Base-by-base conservation (phyloP, 2,797 vertebrate species). In the Heterohyrax brucei region DNA sequence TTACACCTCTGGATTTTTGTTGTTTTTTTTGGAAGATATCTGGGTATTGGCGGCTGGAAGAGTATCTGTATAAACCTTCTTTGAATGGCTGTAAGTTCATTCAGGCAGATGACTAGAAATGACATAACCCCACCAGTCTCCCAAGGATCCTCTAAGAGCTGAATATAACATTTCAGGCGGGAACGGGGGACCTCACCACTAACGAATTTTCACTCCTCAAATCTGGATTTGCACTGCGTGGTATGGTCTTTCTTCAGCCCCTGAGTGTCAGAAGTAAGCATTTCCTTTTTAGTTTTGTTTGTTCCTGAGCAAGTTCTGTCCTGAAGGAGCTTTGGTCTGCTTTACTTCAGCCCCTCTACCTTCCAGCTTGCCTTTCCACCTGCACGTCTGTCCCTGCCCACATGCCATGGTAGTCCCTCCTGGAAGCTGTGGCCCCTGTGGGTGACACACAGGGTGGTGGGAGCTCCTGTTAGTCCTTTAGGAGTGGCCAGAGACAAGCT, bases 91-190 rank as follows among this genome's bases (percentile, higher is more conserved):
- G n/a, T 86, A 19, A n/a, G 28, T 78, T 89, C 89, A 90, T 70
- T 93, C 94, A 95, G 87, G 78, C 85, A 87, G 62, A 79, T 93
- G 94, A 94, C 73, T 89, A 2, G 73, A 59, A 68, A 82, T 87
- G 89, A 81, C 77, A 21, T 4, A 30, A 50, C 77, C 70, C 72
- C 5, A 21, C 26, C 28, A 3, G 10, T 81, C 89, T 87, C 28
- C 30, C 84, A 24, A 62, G 66, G 76, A 50, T 61, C n/a, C 30
- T 66, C 79, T 30, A 78, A 61, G 46, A 75, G 39, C n/a, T 77
- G 22, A 76, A 39, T 8, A 0, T 87, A 66, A 48, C 26, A 39
- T 95, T 86, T 91, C 83, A 79, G 87, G 50, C 48, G 16, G 21
- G 85, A 88, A 39, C 5, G 16, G 30, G 33, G 59, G 28, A 39